Percentiles rank a stretch among this genome's conserved stretches.
These are phyloP conservation scores for Acanthornis magna DNA, from an alignment of 2,797 vertebrate species.

Conservation along the genomic window DNA sequence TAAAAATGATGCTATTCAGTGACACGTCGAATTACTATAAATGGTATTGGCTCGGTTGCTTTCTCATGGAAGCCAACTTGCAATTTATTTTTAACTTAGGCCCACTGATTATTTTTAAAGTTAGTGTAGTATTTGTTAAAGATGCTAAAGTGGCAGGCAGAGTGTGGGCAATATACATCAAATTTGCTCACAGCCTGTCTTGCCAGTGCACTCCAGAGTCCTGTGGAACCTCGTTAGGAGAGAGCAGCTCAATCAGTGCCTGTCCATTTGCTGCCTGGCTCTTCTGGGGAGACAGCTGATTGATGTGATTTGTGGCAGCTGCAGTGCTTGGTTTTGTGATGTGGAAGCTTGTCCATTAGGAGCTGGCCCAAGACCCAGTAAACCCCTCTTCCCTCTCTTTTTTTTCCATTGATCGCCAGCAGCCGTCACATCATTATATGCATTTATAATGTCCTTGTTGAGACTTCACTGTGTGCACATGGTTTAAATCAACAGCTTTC, in stretches of 20 bases:
- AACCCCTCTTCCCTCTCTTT: not conserved
- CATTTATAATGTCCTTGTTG: conserved; percentile 35
- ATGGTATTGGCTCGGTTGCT: conserved; percentile 45
- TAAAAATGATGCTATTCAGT: conserved; percentile 70
- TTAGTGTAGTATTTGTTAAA: conserved; percentile 27
- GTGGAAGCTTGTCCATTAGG: conserved; percentile 27
- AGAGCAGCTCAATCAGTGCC: not conserved
- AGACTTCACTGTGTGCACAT: conserved; percentile 38
- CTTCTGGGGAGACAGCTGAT: not conserved
- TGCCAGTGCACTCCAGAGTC: not conserved
- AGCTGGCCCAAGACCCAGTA: conserved; percentile 26
- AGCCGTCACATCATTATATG: conserved; percentile 29
- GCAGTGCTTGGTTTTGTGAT: conserved; percentile 35
- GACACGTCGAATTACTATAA: conserved; percentile 62
- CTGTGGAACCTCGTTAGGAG: not conserved
- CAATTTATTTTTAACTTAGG: conserved; percentile 43
- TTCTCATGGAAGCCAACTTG: conserved; percentile 51
- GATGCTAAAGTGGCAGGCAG: not conserved
- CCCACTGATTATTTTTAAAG: conserved; percentile 28
- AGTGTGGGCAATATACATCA: not conserved
- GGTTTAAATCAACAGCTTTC: conserved; percentile 61
- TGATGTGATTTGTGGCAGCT: conserved; percentile 46
- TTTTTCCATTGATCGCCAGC: not conserved
- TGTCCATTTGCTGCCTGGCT: not conserved
- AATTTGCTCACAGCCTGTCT: not conserved